Base-by-base conservation (phyloP, 2,888 invertebrate species). In the Serripes groenlandicus region DNA sequence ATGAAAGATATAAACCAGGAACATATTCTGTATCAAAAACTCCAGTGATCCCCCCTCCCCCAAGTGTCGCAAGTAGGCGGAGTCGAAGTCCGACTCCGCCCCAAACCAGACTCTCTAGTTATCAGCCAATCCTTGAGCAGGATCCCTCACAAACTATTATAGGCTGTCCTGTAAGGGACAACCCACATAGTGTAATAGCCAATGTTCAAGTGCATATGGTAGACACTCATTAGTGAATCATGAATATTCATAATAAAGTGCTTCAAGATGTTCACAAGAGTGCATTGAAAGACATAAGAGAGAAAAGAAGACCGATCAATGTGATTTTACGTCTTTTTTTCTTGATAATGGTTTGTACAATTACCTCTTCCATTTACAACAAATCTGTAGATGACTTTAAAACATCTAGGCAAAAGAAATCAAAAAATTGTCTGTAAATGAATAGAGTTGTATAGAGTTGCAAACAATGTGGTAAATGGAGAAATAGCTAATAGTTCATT, bases 161-260 rank as follows among this genome's bases (percentile, higher is more conserved):
- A 60, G 89, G 87, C 42, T 78, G 71, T 11, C 84, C 80, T 28
- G 81, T 77, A 64, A 83, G 88, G 34, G 90, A 91, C 23, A 78
- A 89, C 49, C 95, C 95, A 56, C 96, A 96, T 94, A 96, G 96
- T 94, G 96, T 98, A 84, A 95, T 98, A 90, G 98, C 97, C 66
- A 97, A 97, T n/a, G 98, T 98, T 35, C 98, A 97, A 73, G 98
- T 98, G 77, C 98, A 98, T 93, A 97, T 98, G 97, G 98, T 98
- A 94, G 97, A 97, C 86, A 90, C 94, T 28, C 94, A 92, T 88
- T 95, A 77, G 64, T 69, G 73, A 56, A 15, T 42, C 37, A 66
- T 66, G 34, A 62, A 62, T 34, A 62, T 60, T 28, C 28, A 9
- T 42, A 18, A 37, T n/a, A n/a, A 4, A 66, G 66, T 64, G 64